Base-by-base conservation (phyloP, 2,797 vertebrate genomes). In the Novumbra hubbsi region DNA sequence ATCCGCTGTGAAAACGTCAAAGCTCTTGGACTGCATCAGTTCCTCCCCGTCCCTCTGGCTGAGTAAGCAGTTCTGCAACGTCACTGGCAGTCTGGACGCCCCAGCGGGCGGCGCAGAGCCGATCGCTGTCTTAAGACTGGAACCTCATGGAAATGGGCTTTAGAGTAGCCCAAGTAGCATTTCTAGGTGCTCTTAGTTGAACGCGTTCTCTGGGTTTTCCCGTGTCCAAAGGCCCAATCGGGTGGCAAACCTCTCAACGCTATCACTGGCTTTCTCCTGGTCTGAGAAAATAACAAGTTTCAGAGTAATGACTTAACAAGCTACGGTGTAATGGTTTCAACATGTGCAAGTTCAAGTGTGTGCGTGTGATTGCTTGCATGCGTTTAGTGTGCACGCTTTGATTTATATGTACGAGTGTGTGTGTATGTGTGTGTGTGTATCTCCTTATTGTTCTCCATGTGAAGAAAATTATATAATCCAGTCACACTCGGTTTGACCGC, bases 291-390 rank as follows among this genome's bases (percentile, higher is more conserved):
- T 92, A 92, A 93, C 91, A 92, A 92, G 91, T 91, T 89, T 88
- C 85, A 87, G 90, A 90, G 89, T 93, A 93, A 93, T 93, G 90
- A 92, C 91, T 91, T 92, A 93, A 93, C 91, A 92, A 92, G 90
- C 92, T 91, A 88, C 88, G 88, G 89, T 89, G 90, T 93, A 93
- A 93, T 93, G 88, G 88, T 87, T 93, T 92, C 91, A 92, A 67
- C 92, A 93, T 93, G 92, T 91, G 90, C 79, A 72, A 73, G 60
- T 63, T 81, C 84, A 81, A 72, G 81, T 80, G 21, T 84, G 80
- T 77, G 83, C 87, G 69, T 79, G 79, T 83, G 85, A 85, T 78
- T 77, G 75, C 84, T 83, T 80, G 70, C 66, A 73, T 76, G 80
- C 68, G 80, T 81, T 49, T 77, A 76, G 71, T 80, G 81, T 65